A percentile compares a stretch with the other conserved stretches of the same genome.
Conservation (phyloP, 2,797 vertebrate species). For the Monodelphis domestica region DNA sequence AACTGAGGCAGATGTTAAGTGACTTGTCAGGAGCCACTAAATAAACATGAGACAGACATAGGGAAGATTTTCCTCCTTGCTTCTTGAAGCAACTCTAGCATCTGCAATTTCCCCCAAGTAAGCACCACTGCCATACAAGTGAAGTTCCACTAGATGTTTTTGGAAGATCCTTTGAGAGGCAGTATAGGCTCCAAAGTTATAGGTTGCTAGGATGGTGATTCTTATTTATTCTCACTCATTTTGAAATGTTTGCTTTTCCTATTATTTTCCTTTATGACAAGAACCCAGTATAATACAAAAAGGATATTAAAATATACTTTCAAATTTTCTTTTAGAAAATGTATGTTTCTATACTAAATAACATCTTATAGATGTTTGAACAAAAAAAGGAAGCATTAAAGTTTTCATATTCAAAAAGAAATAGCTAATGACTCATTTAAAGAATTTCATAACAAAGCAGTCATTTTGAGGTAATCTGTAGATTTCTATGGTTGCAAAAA, state of each 20-base stretch:
- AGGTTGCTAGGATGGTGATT: neutral
- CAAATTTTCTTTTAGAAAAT: conserved; percentile 32
- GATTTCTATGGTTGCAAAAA: conserved; percentile 18
- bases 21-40: neutral
- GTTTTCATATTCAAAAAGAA: conserved; percentile 26
- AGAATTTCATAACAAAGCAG: conserved; percentile 28
- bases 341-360: conserved; percentile 31
- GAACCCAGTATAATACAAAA: conserved; percentile 3
- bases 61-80: neutral
- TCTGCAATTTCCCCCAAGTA: neutral
- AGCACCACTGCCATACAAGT: neutral
- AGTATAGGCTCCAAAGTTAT: neutral
- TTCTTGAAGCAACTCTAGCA: neutral
- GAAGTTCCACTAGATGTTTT: neutral
- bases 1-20: neutral
- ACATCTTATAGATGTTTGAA: neutral
- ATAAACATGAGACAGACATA: neutral
- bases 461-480: conserved; percentile 21
- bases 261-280: conserved; percentile 36
- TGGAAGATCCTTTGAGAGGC: neutral
- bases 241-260: conserved; percentile 3
- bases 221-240: neutral
- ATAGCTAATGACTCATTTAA: neutral
- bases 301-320: conserved; percentile 21
- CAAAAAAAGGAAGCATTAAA: conserved; percentile 5